Percentiles rank a stretch among this genome's conserved stretches.
These are phyloP conservation scores for Synchiropus splendidus DNA, from an alignment of 2,113 vertebrate species.

Conservation along the genomic window DNA sequence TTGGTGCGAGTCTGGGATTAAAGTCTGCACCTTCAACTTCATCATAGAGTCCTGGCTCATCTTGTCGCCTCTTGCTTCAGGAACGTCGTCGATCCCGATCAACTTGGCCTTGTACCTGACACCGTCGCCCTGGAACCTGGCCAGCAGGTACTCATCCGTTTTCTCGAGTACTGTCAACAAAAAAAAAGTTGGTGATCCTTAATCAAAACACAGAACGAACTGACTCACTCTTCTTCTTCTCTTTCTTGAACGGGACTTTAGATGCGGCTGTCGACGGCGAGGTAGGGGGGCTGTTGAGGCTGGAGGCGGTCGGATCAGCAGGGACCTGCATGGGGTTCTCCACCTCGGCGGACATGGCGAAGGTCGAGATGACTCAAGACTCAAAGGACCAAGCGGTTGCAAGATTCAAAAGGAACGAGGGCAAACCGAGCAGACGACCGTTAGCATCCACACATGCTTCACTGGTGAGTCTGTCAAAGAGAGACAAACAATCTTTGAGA, in stretches of 20 bases:
- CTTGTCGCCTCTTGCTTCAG: slow-evolving; percentile 88
- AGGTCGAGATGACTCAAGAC: slow-evolving; percentile 8
- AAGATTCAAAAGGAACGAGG: slow-evolving; percentile 2
- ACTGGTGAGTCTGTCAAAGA: slow-evolving; percentile 22
- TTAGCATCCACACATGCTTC: slow-evolving; percentile 57
- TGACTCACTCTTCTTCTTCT: slow-evolving; percentile 78
- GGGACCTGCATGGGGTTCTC: slow-evolving; percentile 55
- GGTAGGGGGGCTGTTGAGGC: slow-evolving; percentile 20
- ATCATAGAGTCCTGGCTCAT: slow-evolving; percentile 99
- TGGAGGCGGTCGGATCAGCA: slow-evolving; percentile 40
- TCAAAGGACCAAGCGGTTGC: no score
- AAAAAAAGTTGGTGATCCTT: no score
- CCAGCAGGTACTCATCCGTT: slow-evolving; percentile 84
- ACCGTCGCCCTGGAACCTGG: slow-evolving; percentile 90
- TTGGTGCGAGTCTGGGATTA: no score
- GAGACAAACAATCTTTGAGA: slow-evolving; percentile 28
- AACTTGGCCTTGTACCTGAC: slow-evolving; percentile 92
- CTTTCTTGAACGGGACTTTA: slow-evolving; percentile 75
- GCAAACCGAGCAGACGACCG: slow-evolving; percentile 30
- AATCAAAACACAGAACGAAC: neutral
- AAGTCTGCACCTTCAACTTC: slow-evolving; percentile 84
- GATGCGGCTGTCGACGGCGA: slow-evolving; percentile 44
- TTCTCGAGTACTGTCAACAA: slow-evolving; percentile 74
- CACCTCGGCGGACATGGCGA: slow-evolving; percentile 77
- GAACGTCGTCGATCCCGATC: slow-evolving; percentile 88